Evolutionary conservation across 1,140 invertebrate species (phyloP).

Genomic region (Hycleus phaleratus): DNA sequence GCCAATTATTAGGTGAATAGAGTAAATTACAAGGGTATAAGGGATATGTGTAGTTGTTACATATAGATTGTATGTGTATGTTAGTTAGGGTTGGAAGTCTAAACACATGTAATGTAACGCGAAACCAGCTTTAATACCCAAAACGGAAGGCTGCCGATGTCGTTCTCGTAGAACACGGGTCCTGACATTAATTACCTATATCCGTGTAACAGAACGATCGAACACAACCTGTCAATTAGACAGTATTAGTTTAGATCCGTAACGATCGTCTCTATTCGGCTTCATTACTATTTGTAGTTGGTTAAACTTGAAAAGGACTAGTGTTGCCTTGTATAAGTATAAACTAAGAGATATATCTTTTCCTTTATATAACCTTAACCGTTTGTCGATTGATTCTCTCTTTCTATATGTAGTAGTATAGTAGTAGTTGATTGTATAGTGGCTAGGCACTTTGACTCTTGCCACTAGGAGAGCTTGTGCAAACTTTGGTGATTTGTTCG

Average conservation of each 20-base stretch:
- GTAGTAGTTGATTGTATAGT: too few relatives aligned
- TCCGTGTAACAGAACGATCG: slow-evolving; percentile 40
- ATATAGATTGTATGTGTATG: neutral
- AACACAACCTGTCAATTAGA: slow-evolving; percentile 43
- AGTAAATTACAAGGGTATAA: slow-evolving; percentile 1
- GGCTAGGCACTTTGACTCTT: too few relatives aligned
- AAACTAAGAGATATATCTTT: too few relatives aligned
- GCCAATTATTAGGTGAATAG: neutral
- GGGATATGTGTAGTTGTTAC: too few relatives aligned
- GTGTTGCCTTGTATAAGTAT: too few relatives aligned
- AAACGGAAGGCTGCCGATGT: slow-evolving; percentile 16
- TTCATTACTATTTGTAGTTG: too few relatives aligned
- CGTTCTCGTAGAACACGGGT: slow-evolving; percentile 34
- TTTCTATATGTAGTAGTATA: too few relatives aligned
- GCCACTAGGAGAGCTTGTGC: neutral
- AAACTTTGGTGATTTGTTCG: slow-evolving; percentile 25
- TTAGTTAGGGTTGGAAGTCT: slow-evolving; percentile 4
- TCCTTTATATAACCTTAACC: too few relatives aligned
- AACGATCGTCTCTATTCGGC: neutral
- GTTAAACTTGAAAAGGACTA: too few relatives aligned
- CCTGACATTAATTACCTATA: slow-evolving; percentile 43
- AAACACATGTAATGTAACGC: slow-evolving; percentile 36
- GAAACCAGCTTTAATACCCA: slow-evolving; percentile 24
- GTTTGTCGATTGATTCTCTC: too few relatives aligned
- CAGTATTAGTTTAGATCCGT: slow-evolving; percentile 33